phyloP scores from a whole-genome alignment of 2,113 vertebrate species.

The Rhizomys pruinosus region DNA sequence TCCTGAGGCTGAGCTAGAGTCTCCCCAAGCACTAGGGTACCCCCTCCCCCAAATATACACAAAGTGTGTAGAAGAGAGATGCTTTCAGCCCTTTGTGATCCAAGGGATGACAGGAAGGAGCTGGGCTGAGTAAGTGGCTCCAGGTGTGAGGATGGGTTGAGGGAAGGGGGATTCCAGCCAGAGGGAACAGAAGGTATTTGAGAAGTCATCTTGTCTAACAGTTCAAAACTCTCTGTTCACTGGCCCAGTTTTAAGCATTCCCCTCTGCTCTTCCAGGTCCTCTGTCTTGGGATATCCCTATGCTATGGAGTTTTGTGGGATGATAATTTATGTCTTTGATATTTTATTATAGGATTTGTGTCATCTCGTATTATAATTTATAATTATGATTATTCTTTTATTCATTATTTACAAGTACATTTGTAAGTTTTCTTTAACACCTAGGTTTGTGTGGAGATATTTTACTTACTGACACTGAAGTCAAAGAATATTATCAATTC shows the following conservation, averaged over 20 bases:
- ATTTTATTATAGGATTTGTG: conserved; percentile 2
- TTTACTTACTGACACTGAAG: conserved; percentile 12
- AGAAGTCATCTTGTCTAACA: neutral
- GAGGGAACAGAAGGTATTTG: neutral
- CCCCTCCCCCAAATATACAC: no score
- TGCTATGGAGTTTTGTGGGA: neutral
- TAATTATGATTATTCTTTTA: conserved; percentile 21
- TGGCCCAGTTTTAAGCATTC: neutral
- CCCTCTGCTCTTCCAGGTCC: neutral
- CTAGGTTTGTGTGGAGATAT: neutral
- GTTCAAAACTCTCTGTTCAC: neutral
- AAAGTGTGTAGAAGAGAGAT: neutral
- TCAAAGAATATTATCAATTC: neutral
- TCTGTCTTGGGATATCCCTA: neutral
- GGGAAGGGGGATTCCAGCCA: neutral
- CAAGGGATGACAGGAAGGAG: neutral
- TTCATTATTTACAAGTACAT: conserved; percentile 8
- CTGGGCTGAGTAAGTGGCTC: neutral
- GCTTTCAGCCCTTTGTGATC: neutral
- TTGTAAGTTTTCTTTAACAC: conserved; percentile 16
- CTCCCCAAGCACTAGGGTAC: neutral
- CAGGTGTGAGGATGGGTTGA: neutral
- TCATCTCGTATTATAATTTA: neutral
- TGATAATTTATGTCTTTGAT: neutral
- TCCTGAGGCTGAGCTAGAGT: neutral